A percentile compares a stretch with the other conserved stretches of the same genome.
Conservation (phyloP, 2,888 invertebrate species). For the Icerya purchasi region DNA sequence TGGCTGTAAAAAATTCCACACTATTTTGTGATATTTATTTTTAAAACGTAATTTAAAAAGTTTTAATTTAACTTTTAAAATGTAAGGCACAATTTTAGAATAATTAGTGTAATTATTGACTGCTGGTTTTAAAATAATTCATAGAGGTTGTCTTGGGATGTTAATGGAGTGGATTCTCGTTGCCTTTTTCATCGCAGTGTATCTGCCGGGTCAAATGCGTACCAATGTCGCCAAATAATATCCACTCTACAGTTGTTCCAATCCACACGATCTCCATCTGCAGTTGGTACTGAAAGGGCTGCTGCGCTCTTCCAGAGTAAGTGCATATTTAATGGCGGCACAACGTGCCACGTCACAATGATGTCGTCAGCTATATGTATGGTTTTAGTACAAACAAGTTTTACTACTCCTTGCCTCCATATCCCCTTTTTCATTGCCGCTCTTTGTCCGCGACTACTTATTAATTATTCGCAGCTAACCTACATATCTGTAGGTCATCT, state of each 20-base stretch:
- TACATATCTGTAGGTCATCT: background rate
- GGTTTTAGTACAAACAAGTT: background rate
- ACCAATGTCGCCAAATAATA: background rate
- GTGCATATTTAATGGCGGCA: background rate
- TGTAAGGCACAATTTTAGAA: too few species aligned
- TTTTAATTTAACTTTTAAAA: too few species aligned
- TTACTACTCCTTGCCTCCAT: background rate
- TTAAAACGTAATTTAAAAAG: too few species aligned
- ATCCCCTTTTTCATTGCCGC: background rate
- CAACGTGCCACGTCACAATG: background rate
- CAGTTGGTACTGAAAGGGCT: background rate
- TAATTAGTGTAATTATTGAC: too few species aligned
- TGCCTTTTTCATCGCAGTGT: background rate
- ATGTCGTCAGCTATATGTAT: background rate
- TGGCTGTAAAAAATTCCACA: too few species aligned
- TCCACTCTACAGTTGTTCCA: background rate
- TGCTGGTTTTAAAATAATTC: too few species aligned
- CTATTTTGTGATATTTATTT: too few species aligned
- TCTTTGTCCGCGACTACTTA: background rate
- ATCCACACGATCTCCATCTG: background rate
- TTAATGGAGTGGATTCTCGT: too few species aligned
- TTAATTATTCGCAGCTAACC: background rate
- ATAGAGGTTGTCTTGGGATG: too few species aligned
- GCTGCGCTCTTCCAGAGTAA: background rate
- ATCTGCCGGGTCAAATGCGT: background rate